Evolutionary conservation across 2,888 invertebrate species (phyloP).

Genomic region (Lasioglossum figueresi): DNA sequence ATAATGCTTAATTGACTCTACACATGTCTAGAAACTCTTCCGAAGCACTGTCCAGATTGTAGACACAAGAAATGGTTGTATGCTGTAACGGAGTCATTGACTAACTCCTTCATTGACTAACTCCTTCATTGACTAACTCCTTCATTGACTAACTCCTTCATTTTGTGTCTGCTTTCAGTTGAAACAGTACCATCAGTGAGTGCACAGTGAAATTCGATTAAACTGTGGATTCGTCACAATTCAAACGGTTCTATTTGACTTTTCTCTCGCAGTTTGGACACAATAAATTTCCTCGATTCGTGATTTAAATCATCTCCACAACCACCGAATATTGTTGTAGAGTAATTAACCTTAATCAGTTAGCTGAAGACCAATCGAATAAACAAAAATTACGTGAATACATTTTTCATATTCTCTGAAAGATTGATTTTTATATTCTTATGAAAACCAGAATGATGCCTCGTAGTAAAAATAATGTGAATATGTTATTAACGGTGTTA

Average conservation of each 20-base stretch:
- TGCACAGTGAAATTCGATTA: slow-evolving; percentile 4
- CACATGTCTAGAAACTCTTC: background rate
- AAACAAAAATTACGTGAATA: background rate
- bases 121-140: background rate
- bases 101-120: background rate
- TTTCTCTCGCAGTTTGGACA: background rate
- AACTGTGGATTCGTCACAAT: background rate
- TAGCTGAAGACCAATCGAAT: background rate
- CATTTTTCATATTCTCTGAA: background rate
- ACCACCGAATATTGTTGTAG: background rate
- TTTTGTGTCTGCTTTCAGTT: background rate
- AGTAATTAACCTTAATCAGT: background rate
- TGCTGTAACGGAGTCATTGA: background rate
- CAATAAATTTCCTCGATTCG: background rate
- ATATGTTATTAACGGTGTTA: background rate
- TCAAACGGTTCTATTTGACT: background rate
- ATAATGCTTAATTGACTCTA: background rate
- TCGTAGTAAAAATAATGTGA: background rate
- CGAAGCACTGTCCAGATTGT: background rate
- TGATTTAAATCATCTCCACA: background rate
- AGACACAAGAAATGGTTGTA: background rate
- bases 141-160: background rate
- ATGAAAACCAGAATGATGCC: background rate
- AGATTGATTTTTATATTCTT: background rate
- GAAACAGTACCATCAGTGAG: background rate